Evolutionary conservation across 2,113 vertebrate genomes (phyloP), one percentile per base, ranked within the genome.

Genomic region (Scophthalmus maximus): DNA sequence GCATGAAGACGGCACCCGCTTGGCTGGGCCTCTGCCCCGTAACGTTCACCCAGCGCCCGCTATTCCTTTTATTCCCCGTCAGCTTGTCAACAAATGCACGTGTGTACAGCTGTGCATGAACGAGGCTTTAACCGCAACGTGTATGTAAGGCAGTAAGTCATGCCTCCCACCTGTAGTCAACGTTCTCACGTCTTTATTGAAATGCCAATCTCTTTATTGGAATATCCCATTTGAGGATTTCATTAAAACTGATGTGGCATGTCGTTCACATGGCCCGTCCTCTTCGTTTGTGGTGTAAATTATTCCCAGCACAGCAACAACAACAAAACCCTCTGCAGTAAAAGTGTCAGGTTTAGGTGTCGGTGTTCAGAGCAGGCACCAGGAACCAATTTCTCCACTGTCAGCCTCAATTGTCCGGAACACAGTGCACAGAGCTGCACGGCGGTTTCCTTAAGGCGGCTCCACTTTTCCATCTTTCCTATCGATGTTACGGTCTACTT

Each of bases 341-440:
- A 40, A 68, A 62, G 63, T 26, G 69, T 63, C n/a, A n/a, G 59
- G 42, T 27, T 22, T 23, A 10, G 44, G 55, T 14, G 5, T 73
- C 63, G 55, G 56, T 66, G 51, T 57, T 69, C 17, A 0, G 53
- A 62, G 44, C 44, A 3, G 40, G 26, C 50, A 20, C n/a, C 4
- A 42, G 11, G 52, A 11, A 64, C 62, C 85, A 83, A 60, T 81
- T 83, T 73, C 73, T 83, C 67, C 17, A 17, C 77, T 68, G 76
- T 80, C 70, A 29, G 59, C 65, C 73, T 79, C 79, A 78, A 58
- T 78, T 62, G 53, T 75, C 67, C 61, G 52, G 27, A 61, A 62
- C 42, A 57, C 61, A 22, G 38, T 36, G 53, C 63, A 29, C 15
- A 20, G 17, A 49, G n/a, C 51, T 27, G 27, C 76, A 67, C 47